Evolutionary conservation across 2,888 invertebrate genomes (phyloP).

Genomic region (Atrina japonica): DNA sequence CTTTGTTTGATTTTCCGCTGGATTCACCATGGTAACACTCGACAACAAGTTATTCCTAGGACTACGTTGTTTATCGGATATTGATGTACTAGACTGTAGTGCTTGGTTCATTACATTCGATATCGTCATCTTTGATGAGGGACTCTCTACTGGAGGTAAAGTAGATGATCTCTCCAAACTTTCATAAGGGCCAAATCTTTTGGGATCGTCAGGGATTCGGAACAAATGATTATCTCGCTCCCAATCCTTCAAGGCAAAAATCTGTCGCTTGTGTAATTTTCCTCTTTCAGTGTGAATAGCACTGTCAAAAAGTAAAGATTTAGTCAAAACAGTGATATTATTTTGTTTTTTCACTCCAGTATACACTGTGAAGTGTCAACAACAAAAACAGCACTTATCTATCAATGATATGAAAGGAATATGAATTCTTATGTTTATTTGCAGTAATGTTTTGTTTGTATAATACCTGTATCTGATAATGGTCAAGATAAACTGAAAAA

Average conservation of each 20-base stretch:
- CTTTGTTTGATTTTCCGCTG: no score
- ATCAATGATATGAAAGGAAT: no score
- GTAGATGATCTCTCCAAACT: neutral
- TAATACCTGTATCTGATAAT: no score
- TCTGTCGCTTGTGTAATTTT: conserved; percentile 61
- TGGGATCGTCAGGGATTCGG: conserved; percentile 61
- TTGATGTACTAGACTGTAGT: neutral
- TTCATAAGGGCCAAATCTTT: conserved; percentile 44
- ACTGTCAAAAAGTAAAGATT: conserved; percentile 56
- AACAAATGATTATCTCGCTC: conserved; percentile 74
- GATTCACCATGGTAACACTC: no score
- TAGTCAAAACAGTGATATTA: neutral
- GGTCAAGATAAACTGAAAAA: no score
- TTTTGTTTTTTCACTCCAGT: neutral
- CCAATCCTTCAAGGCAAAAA: conserved; percentile 63
- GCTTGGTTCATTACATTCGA: conserved; percentile 3
- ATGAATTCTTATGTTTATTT: no score
- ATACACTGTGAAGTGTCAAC: neutral
- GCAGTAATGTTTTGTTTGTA: no score
- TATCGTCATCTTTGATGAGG: neutral
- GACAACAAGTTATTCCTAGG: no score
- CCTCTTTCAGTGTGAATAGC: conserved; percentile 69
- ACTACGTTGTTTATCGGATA: no score
- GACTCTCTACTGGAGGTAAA: conserved; percentile 19
- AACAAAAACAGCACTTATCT: neutral